Evolutionary conservation across 2,888 invertebrate genomes (phyloP), one percentile per base, ranked within the genome.

Genomic region (Lepidocyrtoides sp.): DNA sequence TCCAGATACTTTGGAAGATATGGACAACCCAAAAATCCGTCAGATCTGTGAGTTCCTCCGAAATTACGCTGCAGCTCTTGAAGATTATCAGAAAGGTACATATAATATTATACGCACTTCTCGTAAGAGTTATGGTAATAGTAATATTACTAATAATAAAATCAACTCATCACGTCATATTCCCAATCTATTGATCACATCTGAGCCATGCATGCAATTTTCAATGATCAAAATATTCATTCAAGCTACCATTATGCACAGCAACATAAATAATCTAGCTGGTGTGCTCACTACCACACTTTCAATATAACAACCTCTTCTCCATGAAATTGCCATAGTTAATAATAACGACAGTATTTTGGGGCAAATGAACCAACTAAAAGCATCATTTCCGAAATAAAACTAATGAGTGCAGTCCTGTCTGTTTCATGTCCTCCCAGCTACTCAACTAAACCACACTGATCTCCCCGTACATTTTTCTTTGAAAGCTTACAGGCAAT

Each of bases 11-110:
- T 94, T 96, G 0, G 96, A 96, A 91, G 96, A 96, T 94, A 96
- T 97, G 94, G 96, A 97, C 0, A 94, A 93, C 91, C 96, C 96
- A 32, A 96, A 96, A 94, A 96, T 97, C 72, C 96, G 96, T 93
- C 95, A 95, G 94, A 96, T 97, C 95, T 97, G 97, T 94, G 96
- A 96, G 93, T 96, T 96, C 5, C 96, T 97, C n/a, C 96, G 96
- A 94, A 97, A 97, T 94, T 96, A 97, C 79, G 95, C 95, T 32
- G 96, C 96, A 84, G 96, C 96, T 5, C 96, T 97, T 95, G 97
- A 97, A 92, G 95, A 95, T 91, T 96, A 93, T 95, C 96, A 95
- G 95, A 96, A 95, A 96, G 96, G 95, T 95, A 95, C 94, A 96
- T 84, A 57, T 7, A n/a, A 51, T 41, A 69, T 29, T 54, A 60